phyloP scores from a whole-genome alignment of 1,140 invertebrate species.

The Brachionus rotundiformis region DNA sequence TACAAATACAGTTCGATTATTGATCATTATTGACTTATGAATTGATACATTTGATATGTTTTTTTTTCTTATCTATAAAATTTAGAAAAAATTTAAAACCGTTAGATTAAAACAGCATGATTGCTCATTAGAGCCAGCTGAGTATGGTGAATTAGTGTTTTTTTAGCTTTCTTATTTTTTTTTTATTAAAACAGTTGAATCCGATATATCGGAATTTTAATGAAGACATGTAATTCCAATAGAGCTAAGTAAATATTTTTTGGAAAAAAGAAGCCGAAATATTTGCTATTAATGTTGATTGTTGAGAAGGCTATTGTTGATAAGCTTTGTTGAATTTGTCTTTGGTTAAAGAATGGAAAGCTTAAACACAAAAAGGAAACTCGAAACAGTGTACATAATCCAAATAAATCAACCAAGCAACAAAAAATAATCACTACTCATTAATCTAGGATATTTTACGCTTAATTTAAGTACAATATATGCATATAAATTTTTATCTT shows the following conservation, averaged over 20 bases:
- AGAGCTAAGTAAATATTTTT: background rate
- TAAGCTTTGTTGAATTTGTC: background rate
- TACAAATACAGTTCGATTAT: background rate
- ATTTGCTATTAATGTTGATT: background rate
- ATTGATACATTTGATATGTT: background rate
- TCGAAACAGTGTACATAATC: background rate
- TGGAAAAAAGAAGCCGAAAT: conserved; percentile 22
- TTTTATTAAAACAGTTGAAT: background rate
- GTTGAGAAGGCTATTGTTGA: background rate
- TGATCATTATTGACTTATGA: background rate
- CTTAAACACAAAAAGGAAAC: conserved; percentile 12
- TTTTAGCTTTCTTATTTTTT: background rate
- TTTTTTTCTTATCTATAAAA: background rate
- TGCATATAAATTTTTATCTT: conserved; percentile 8
- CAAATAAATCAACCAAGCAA: background rate
- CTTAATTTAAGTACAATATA: conserved; percentile 34
- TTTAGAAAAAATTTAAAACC: background rate
- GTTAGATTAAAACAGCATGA: conserved; percentile 19
- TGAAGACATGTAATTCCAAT: conserved; percentile 20
- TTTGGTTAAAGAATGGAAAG: background rate
- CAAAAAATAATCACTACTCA: background rate
- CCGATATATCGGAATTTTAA: conserved; percentile 17
- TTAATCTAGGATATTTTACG: conserved; percentile 34
- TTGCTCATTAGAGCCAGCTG: conserved; percentile 24
- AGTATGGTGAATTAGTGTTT: background rate